Evolutionary conservation across 1,140 invertebrate species (phyloP).

Genomic region (Bombus fervidus): DNA sequence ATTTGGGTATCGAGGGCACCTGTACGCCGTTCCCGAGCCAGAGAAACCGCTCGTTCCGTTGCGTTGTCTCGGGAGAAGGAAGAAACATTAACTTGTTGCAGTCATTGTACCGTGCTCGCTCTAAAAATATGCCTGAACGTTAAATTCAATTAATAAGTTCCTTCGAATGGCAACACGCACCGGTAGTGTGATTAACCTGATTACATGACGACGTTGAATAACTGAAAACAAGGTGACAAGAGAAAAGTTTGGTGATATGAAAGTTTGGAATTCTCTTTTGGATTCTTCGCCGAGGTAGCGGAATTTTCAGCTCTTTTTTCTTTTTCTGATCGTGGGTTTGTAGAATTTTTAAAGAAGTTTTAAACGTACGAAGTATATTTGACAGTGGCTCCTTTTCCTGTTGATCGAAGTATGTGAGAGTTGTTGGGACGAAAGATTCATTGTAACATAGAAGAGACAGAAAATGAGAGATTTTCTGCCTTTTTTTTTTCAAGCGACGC

Average conservation of each 20-base stretch:
- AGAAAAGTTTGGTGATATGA: neutral
- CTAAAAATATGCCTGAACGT: neutral
- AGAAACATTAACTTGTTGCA: slow-evolving; percentile 29
- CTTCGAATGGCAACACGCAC: neutral
- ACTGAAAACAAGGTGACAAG: neutral
- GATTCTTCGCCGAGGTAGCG: too few species aligned
- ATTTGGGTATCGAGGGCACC: slow-evolving; percentile 73
- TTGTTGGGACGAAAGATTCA: too few species aligned
- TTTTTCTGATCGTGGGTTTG: neutral
- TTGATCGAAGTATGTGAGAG: too few species aligned
- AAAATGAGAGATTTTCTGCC: too few species aligned
- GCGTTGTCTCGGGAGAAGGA: neutral
- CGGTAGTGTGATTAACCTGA: neutral
- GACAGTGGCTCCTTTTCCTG: too few species aligned
- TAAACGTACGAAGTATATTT: too few species aligned
- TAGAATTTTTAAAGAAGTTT: neutral
- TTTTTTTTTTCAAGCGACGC: too few species aligned
- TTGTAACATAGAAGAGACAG: too few species aligned
- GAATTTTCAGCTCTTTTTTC: too few species aligned
- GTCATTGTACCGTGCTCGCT: neutral
- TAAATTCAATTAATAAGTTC: neutral
- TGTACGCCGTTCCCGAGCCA: slow-evolving; percentile 48
- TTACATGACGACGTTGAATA: slow-evolving; percentile 4
- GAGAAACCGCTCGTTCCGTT: slow-evolving; percentile 57
- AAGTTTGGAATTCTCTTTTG: neutral